Percentiles rank a stretch among this genome's conserved stretches.
These are phyloP conservation scores for Taxidea taxus DNA, from an alignment of 2,113 vertebrate genomes.

Conservation along the genomic window DNA sequence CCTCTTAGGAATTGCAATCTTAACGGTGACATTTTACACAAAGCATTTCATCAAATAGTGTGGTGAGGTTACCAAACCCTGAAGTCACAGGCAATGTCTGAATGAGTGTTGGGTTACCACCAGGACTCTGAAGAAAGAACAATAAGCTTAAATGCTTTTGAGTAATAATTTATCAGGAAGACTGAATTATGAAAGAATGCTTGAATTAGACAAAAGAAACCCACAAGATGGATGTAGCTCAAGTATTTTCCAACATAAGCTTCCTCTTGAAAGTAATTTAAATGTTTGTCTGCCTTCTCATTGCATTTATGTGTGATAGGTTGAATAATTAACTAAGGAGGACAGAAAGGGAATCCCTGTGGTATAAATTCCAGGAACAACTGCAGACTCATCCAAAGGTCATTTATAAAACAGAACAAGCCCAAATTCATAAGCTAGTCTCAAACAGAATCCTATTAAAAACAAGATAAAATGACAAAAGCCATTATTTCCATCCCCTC, in stretches of 20 bases:
- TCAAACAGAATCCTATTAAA: conserved; percentile 57
- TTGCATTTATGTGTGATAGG: conserved; percentile 47
- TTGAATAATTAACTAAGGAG: conserved; percentile 50
- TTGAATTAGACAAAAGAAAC: conserved; percentile 60
- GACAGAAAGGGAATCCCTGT: conserved; percentile 59
- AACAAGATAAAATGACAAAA: conserved; percentile 55
- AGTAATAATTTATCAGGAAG: conserved; percentile 49
- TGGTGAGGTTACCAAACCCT: background rate
- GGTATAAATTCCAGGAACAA: conserved; percentile 75
- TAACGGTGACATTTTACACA: background rate
- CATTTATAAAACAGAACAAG: conserved; percentile 65
- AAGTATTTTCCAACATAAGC: conserved; percentile 55
- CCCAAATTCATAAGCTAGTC: conserved; percentile 30
- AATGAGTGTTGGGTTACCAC: background rate
- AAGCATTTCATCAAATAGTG: background rate
- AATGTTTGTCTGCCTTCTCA: conserved; percentile 54
- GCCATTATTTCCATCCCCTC: conserved; percentile 4
- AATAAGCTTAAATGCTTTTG: conserved; percentile 42
- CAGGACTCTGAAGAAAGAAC: conserved; percentile 17
- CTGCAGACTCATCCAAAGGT: conserved; percentile 65
- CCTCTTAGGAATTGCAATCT: background rate
- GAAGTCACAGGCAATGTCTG: background rate
- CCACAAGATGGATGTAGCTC: conserved; percentile 23
- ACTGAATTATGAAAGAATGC: conserved; percentile 45
- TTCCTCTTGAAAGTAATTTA: conserved; percentile 67